phyloP scores from a whole-genome alignment of 2,888 invertebrate genomes.

The Nephrocerus scutellatus region DNA sequence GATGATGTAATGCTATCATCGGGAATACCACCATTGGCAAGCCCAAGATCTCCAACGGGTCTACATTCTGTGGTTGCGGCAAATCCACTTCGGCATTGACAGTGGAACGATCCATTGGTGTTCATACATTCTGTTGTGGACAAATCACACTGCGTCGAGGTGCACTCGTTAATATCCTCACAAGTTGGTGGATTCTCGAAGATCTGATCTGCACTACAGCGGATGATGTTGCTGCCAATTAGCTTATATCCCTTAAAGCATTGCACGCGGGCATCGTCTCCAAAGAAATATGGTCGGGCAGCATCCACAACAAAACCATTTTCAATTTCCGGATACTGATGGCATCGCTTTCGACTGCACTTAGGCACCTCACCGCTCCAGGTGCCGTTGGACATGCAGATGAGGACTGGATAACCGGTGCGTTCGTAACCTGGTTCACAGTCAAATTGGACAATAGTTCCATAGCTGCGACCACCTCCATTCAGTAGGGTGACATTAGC shows the following conservation, averaged over 20 bases:
- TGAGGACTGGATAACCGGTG: conserved; percentile 79
- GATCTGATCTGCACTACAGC: conserved; percentile 75
- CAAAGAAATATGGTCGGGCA: conserved; percentile 68
- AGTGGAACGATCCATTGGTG: conserved; percentile 80
- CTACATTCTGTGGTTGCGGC: conserved; percentile 80
- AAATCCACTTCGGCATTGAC: conserved; percentile 79
- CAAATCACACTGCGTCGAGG: conserved; percentile 79
- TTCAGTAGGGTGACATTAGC: conserved; percentile 81
- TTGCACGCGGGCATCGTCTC: conserved; percentile 86
- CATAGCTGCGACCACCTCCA: conserved; percentile 86
- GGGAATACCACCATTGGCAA: conserved; percentile 74
- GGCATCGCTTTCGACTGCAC: conserved; percentile 60
- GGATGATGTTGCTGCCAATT: conserved; percentile 73
- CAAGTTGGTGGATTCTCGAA: conserved; percentile 81
- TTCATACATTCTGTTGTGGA: conserved; percentile 88
- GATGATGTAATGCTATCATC: conserved; percentile 85
- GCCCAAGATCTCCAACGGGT: conserved; percentile 81
- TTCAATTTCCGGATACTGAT: conserved; percentile 67
- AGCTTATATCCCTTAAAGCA: conserved; percentile 86
- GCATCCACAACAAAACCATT: conserved; percentile 83
- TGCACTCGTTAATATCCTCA: conserved; percentile 88
- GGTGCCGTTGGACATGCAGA: conserved; percentile 92
- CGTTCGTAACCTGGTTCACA: conserved; percentile 87
- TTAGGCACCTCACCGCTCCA: conserved; percentile 89
- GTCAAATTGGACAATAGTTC: conserved; percentile 86